Evolutionary conservation across 2,113 vertebrate species (phyloP).

Genomic region (Maccullochella peelii): DNA sequence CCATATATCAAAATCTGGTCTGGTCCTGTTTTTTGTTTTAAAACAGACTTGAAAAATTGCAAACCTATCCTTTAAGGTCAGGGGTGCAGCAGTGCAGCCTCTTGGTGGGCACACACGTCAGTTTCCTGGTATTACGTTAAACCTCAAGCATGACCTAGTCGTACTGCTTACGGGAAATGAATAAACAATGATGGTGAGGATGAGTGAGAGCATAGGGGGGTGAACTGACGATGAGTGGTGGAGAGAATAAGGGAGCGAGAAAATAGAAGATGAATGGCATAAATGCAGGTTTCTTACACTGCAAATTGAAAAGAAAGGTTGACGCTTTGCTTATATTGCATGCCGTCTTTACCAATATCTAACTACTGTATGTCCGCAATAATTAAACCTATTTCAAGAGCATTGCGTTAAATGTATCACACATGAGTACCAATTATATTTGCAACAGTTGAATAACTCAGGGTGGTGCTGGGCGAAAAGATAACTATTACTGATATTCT

Average conservation of each 20-base stretch:
- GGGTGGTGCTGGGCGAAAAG: not conserved
- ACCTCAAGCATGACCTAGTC: conserved; percentile 56
- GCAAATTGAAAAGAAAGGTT: not conserved
- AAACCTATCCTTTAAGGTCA: not conserved
- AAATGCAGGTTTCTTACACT: conserved; percentile 1
- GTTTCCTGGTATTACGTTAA: conserved; percentile 70
- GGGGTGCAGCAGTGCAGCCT: conserved; percentile 2
- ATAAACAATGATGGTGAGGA: conserved; percentile 59
- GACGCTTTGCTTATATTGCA: not conserved
- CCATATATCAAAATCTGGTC: not conserved
- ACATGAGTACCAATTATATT: not conserved
- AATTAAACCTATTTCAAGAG: not conserved
- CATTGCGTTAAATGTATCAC: not conserved
- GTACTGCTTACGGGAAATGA: conserved; percentile 78
- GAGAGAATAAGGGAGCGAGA: not conserved
- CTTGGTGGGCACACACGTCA: conserved; percentile 52
- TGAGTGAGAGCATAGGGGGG: conserved; percentile 45
- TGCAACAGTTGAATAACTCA: not conserved
- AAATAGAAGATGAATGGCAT: not conserved
- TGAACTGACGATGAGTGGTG: conserved; percentile 20
- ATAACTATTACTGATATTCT: not conserved
- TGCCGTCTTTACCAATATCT: not conserved
- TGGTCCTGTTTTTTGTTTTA: not conserved
- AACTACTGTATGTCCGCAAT: not conserved
- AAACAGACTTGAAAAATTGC: not conserved